phyloP scores from a whole-genome alignment of 2,113 vertebrate species.

The Ploceus nigricollis region DNA sequence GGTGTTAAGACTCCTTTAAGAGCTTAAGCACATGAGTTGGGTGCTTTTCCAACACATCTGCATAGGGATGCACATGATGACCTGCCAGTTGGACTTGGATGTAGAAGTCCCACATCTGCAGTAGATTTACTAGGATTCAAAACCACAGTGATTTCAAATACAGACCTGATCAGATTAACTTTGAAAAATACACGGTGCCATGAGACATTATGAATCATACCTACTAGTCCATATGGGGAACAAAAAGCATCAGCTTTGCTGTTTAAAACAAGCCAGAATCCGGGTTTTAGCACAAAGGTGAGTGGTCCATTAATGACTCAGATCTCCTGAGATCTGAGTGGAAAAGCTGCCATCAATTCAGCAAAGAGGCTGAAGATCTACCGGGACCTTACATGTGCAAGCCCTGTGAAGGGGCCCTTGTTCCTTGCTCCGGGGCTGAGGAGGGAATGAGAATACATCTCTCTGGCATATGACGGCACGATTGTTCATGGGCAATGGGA shows the following conservation, averaged over 20 bases:
- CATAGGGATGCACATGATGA: slow-evolving; percentile 2
- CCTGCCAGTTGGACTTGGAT: slow-evolving; percentile 21
- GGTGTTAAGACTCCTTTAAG: slow-evolving; percentile 24
- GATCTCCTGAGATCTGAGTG: neutral
- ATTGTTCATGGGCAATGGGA: neutral
- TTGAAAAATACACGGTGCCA: neutral
- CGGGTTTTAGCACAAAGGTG: neutral
- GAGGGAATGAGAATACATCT: neutral
- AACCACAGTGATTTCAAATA: neutral
- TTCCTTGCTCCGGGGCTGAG: neutral
- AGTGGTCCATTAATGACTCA: neutral
- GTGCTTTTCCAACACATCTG: slow-evolving; percentile 25
- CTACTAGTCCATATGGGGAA: neutral
- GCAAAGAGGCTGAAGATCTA: neutral
- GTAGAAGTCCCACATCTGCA: slow-evolving; percentile 34
- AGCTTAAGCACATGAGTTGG: neutral
- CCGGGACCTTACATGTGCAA: neutral
- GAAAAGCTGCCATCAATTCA: neutral
- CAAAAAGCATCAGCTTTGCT: neutral
- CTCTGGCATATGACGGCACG: fast-evolving
- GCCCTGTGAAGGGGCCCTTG: neutral
- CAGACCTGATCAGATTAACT: neutral
- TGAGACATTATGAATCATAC: neutral
- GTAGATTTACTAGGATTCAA: slow-evolving; percentile 8
- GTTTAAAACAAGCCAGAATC: neutral